Evolutionary conservation across 2,797 vertebrate genomes (phyloP), one percentile per base, ranked within the genome.

Genomic region (Corythornis leucogaster): DNA sequence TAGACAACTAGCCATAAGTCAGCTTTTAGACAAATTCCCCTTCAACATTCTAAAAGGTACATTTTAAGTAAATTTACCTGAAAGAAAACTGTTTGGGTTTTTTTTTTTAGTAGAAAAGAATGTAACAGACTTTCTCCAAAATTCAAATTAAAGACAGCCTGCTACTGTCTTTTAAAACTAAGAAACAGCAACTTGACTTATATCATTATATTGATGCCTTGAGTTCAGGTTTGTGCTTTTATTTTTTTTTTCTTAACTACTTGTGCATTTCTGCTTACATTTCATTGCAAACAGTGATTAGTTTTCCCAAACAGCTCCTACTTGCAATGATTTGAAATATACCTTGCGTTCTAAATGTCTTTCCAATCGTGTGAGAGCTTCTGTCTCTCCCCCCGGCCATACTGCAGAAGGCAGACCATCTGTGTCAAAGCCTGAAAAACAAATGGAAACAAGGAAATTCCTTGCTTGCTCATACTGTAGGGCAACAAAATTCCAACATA

Each of bases 271-370:
- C 18, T 9, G 40, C 28, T 57, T 21, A 50, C 4, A 9, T 50
- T 85, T 54, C 42, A 53, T 7, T 64, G 57, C 8, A 73, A 57
- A 88, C n/a, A 80, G 3, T n/a, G 74, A 48, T 57, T 26, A 35
- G 15, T 38, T 71, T 85, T 93, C 79, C 67, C 20, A 91, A 50
- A 24, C 75, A 30, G 1, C 26, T 84, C 54, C 35, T 7, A 69
- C 43, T 69, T 71, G 50, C 15, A 62, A 46, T 20, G 18, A 86
- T 80, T 12, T 76, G 43, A 53, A 89, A 92, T 73, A 54, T 91
- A 99, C 99, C 98, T 99, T 99, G 94, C 99, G 98, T 96, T 99
- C 99, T 89, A 99, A 97, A 87, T 99, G 99, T 46, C 99, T 98
- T 97, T 99, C 99, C 74, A 99, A 63, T 87, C 99, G 98, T 63